Evolutionary conservation across 2,113 vertebrate species (phyloP), one percentile per base, ranked within the genome.

Genomic region (Ophthalmolycus amberensis): DNA sequence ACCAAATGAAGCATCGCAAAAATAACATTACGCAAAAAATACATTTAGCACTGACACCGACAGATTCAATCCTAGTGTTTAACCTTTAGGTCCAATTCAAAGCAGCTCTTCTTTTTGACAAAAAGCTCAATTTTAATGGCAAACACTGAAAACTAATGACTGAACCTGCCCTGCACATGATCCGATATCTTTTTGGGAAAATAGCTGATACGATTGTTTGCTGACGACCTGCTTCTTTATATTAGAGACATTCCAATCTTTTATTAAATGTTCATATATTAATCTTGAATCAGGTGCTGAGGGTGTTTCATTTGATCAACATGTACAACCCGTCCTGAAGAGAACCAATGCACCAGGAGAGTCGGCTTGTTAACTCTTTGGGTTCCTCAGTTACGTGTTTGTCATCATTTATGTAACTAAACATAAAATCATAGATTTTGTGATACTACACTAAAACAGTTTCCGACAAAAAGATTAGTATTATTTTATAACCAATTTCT

Each of bases 141-240:
- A 89, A 91, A 93, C 87, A 90, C 88, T 56, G 9, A 75, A 83
- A 88, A 87, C 27, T 67, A 73, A 84, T 4, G 73, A 84, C 77
- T 84, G 87, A 88, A 90, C 87, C 83, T 71, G 85, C 79, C 75
- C 85, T 38, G 80, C 75, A 90, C 84, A 70, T 29, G 37, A 77
- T 88, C 82, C 32, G 69, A 87, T 86, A 75, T 79, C 27, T 91
- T 94, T 93, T 93, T 90, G 88, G 92, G 89, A 68, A 92, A 92
- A 87, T 80, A 94, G 92, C 93, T 93, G 90, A 91, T 84, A 77
- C 67, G 85, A 92, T 88, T 91, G 90, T 92, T 87, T 79, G 88
- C 85, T 79, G 85, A 89, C 44, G 58, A 90, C 37, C 68, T 84
- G 60, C 75, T 81, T 11, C 71, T 88, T 84, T 85, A 79, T 73